These are phyloP conservation scores for Eumeta japonica DNA, from an alignment of 1,140 invertebrate genomes.

Conservation along the genomic window DNA sequence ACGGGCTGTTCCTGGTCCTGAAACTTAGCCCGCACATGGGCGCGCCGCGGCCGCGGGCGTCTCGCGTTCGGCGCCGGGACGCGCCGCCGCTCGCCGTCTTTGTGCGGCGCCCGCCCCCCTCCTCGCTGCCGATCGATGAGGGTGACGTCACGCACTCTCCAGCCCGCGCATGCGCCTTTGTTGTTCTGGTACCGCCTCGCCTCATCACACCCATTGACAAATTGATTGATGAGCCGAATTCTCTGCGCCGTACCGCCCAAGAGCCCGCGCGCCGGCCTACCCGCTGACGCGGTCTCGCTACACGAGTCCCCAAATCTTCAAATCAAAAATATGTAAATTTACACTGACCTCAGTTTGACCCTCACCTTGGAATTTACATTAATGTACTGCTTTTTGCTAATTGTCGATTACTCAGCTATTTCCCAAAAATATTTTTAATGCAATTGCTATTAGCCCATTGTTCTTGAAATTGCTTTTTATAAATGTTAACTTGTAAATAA, in stretches of 20 bases:
- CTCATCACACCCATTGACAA: conserved; percentile 50
- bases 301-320: background rate
- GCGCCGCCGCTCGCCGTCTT: conserved; percentile 46
- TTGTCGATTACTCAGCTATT: too few species aligned
- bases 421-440: too few species aligned
- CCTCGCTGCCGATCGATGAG: too few species aligned
- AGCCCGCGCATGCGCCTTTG: too few species aligned
- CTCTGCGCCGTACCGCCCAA: background rate
- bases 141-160: too few species aligned
- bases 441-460: too few species aligned
- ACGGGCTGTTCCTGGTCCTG: conserved; percentile 92
- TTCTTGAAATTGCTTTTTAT: too few species aligned
- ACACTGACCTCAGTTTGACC: background rate
- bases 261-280: background rate
- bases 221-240: conserved; percentile 30
- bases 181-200: too few species aligned
- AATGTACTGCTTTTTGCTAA: too few species aligned
- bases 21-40: conserved; percentile 91
- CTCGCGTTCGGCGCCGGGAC: conserved; percentile 22
- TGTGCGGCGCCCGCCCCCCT: conserved; percentile 15
- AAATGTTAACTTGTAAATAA: too few species aligned
- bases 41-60: conserved; percentile 38
- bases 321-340: background rate
- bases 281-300: background rate
- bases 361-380: too few species aligned